Conservation (phyloP, 2,113 vertebrate species). For the Ochotona princeps region DNA sequence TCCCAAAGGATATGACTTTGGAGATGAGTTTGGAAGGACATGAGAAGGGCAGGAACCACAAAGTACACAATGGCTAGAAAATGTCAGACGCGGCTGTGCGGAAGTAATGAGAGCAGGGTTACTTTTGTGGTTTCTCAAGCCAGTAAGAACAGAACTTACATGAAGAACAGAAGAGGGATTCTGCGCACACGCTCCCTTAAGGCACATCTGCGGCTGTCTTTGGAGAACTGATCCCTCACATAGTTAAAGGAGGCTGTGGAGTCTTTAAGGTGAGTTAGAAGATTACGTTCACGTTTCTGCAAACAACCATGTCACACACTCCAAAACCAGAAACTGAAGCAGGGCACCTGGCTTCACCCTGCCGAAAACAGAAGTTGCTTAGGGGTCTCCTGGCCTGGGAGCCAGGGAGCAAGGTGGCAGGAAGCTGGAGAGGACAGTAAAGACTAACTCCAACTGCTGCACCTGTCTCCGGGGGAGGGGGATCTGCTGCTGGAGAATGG, state of each 20-base stretch:
- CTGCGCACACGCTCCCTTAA: neutral
- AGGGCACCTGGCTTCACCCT: neutral
- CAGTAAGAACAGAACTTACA: neutral
- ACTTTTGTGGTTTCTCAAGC: neutral
- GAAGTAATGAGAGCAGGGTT: neutral
- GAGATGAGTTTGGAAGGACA: neutral
- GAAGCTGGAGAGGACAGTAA: too few species aligned
- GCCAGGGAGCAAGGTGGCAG: neutral
- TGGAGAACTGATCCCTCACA: neutral
- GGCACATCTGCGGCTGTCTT: neutral
- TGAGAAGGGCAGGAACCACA: neutral
- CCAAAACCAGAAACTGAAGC: neutral
- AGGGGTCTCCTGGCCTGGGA: neutral
- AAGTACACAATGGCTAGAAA: too few species aligned
- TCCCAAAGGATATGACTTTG: neutral
- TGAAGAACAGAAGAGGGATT: neutral
- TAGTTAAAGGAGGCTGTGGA: neutral
- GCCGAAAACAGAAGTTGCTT: neutral
- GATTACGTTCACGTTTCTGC: neutral
- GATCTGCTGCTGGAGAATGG: rapidly evolving
- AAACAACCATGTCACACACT: neutral
- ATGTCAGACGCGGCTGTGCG: neutral
- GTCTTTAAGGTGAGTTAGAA: neutral
- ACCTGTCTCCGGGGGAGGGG: neutral
- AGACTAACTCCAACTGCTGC: neutral